Base-by-base conservation (phyloP, 1,140 invertebrate genomes). In the Aphelenchoides avenae region DNA sequence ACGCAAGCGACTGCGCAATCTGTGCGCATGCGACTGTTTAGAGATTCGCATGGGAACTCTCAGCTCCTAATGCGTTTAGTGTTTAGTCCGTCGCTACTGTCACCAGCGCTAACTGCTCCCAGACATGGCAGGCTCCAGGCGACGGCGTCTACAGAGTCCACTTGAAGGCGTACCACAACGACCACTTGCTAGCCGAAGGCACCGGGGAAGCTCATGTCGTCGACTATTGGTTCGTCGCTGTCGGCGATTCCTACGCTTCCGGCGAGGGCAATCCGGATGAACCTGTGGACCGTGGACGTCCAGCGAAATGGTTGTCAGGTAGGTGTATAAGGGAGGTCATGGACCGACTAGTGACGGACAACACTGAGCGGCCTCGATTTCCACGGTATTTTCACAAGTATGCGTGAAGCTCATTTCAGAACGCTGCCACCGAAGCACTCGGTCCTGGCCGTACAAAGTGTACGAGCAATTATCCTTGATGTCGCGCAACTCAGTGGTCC, bases 211-310 rank as follows among this genome's bases (percentile, higher is more conserved):
- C 49, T 20, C 5, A 24, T 7, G 33, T 51, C 18, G 20, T 7
- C 5, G 55, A 57, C 34, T 57, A 27, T 39, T 57, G 55, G 55
- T 7, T 57, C 13, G 55, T 60, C 13, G 54, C 55, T 30, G 18
- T 57, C 5, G 55, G 55, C 1, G 55, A 57, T 30, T 57, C 55
- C 6, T 57, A 59, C 31, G 26, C 55, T 7, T 57, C 55, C 11
- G 55, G 55, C 36, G 55, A 57, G 26, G 55, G 55, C n/a, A 59
- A 37, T 52, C 50, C 50, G 13, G 27, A 55, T 18, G 29, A 18
- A 22, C n/a, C 36, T 2, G 40, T 31, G 5, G 3, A 31, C 7
- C 22, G 15, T 11, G 3, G n/a, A 46, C n/a, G 33, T 5, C 40
- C 22, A 36, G 40, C 50, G 15, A n/a, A 46, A 15, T 52, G 50